These are phyloP conservation scores for Anticlea derivata DNA, from an alignment of 2,888 invertebrate species.

Conservation along the genomic window DNA sequence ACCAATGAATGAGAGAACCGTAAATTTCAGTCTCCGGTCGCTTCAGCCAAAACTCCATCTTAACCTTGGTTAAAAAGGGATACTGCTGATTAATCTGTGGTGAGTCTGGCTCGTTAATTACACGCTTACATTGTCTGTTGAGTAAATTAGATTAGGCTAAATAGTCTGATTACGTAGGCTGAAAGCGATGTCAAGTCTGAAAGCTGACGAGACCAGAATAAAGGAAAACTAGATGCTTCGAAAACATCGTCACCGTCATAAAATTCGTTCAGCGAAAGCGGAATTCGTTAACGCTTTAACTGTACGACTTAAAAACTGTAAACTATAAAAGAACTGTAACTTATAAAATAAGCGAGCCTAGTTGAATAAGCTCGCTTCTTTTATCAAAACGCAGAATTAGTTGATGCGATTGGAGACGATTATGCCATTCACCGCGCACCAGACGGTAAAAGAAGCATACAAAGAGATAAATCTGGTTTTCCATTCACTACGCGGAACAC, in stretches of 20 bases:
- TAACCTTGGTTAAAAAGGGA: slow-evolving; percentile 18
- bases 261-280: background rate
- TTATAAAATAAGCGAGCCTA: no score
- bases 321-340: no score
- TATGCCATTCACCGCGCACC: slow-evolving; percentile 12
- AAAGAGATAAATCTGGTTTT: slow-evolving; percentile 34
- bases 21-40: background rate
- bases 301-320: background rate
- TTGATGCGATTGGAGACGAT: slow-evolving; percentile 4
- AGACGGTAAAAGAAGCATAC: slow-evolving; percentile 16
- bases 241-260: no score
- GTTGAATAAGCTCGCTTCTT: background rate
- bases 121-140: slow-evolving; percentile 31
- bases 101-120: slow-evolving; percentile 35
- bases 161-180: slow-evolving; percentile 17
- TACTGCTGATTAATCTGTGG: slow-evolving; percentile 34
- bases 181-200: slow-evolving; percentile 17
- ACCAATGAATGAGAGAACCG: no score
- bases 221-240: background rate
- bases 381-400: background rate
- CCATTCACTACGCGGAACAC: slow-evolving; percentile 37
- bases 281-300: background rate
- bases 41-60: background rate
- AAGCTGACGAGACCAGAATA: slow-evolving; percentile 16
- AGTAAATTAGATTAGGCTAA: slow-evolving; percentile 33